Percentiles rank a stretch among this genome's conserved stretches.
Conservation (phyloP, 2,797 vertebrate genomes). For the Fistularia commersonii region DNA sequence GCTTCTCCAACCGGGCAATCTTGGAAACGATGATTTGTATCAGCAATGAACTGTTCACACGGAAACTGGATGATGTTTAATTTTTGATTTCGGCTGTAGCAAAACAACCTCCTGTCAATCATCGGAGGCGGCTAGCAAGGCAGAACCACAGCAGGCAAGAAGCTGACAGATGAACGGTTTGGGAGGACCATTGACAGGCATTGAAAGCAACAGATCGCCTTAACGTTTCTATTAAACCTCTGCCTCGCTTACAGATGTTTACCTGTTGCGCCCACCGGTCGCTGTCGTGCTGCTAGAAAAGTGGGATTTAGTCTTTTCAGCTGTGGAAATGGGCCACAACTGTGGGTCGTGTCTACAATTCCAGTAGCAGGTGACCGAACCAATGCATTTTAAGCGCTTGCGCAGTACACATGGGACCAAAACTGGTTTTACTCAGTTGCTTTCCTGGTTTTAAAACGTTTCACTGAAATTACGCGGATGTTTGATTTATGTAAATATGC, state of each 20-base stretch:
- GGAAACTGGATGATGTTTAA: too few species aligned
- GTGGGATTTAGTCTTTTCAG: neutral
- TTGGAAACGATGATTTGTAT: too few species aligned
- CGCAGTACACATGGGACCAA: too few species aligned
- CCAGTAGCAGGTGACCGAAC: constrained; percentile 24
- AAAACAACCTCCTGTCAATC: too few species aligned
- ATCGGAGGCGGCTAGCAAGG: too few species aligned
- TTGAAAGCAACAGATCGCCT: constrained; percentile 6
- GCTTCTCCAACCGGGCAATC: too few species aligned
- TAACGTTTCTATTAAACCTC: neutral
- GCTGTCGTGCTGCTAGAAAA: constrained; percentile 22
- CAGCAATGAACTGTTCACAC: too few species aligned
- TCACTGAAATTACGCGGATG: neutral
- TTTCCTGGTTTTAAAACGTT: neutral
- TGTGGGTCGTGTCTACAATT: constrained; percentile 53
- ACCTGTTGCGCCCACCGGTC: constrained; percentile 37
- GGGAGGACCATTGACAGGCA: constrained; percentile 5
- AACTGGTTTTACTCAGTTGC: neutral
- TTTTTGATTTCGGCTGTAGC: too few species aligned
- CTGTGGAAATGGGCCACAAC: constrained; percentile 21
- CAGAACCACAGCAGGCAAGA: constrained; percentile 16
- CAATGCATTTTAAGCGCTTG: neutral
- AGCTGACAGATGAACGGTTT: constrained; percentile 13
- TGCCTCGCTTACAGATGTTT: constrained; percentile 17
- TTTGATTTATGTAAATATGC: too few species aligned